phyloP scores from a whole-genome alignment of 2,113 vertebrate genomes.

The Lagopus leucura region DNA sequence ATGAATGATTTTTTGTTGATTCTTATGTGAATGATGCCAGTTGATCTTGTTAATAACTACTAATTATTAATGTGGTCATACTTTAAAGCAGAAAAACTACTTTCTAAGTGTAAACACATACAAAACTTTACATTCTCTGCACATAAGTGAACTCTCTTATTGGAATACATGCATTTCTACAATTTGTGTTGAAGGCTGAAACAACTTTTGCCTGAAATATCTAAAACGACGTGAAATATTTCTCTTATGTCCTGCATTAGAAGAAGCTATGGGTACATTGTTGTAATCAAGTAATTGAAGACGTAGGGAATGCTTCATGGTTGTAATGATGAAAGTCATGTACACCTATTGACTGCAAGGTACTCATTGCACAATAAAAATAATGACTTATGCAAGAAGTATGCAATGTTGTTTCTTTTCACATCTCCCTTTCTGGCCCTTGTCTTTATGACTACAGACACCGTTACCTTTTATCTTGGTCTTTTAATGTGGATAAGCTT shows the following conservation, averaged over 20 bases:
- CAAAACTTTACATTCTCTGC: not conserved
- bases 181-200: not conserved
- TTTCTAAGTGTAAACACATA: not conserved
- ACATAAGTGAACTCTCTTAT: fast-evolving
- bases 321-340: not conserved
- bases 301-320: not conserved
- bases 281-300: not conserved
- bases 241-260: not conserved
- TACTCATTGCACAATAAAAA: not conserved
- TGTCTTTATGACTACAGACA: not conserved
- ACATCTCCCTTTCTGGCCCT: not conserved
- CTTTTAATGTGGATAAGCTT: slow-evolving; percentile 5
- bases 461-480: not conserved
- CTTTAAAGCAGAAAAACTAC: not conserved
- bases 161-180: not conserved
- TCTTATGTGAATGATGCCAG: not conserved
- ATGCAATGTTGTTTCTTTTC: not conserved
- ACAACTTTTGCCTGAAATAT: not conserved
- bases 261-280: not conserved
- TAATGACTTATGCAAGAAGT: not conserved
- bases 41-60: not conserved
- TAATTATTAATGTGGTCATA: not conserved
- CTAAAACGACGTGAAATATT: not conserved
- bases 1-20: not conserved
- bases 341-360: fast-evolving